phyloP scores from a whole-genome alignment of 2,113 vertebrate species.

The Polypterus bichir region DNA sequence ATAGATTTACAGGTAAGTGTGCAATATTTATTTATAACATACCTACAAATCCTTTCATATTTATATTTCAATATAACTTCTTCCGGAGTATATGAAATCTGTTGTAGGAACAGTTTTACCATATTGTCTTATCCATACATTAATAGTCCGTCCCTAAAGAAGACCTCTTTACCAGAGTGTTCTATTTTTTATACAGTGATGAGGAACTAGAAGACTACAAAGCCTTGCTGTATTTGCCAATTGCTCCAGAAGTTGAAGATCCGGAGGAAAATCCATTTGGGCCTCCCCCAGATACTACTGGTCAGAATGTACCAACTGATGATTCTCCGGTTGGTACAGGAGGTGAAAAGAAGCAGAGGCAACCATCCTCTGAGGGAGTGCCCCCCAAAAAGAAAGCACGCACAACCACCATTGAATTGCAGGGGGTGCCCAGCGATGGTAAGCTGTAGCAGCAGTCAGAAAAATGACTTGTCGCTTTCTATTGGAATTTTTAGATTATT shows the following conservation, averaged over 20 bases:
- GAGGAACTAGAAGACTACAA: slow-evolving; percentile 91
- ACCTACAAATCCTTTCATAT: too few species aligned
- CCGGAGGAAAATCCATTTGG: slow-evolving; percentile 95
- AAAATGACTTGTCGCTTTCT: too few species aligned
- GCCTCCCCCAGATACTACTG: slow-evolving; percentile 72
- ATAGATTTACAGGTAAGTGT: too few species aligned
- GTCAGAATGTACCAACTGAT: slow-evolving; percentile 52
- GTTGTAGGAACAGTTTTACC: too few species aligned
- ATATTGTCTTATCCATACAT: too few species aligned
- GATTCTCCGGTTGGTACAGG: slow-evolving; percentile 39
- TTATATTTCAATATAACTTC: too few species aligned
- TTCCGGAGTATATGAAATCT: too few species aligned
- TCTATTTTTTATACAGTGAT: slow-evolving; percentile 48
- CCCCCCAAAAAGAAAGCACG: slow-evolving; percentile 93
- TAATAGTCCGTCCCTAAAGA: too few species aligned
- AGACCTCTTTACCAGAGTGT: neutral
- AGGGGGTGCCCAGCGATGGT: slow-evolving; percentile 94
- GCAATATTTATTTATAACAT: too few species aligned
- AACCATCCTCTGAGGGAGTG: slow-evolving; percentile 71
- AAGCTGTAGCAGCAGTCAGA: slow-evolving; percentile 15
- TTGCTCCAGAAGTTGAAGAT: slow-evolving; percentile 93
- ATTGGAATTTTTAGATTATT: too few species aligned
- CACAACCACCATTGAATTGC: slow-evolving; percentile 90
- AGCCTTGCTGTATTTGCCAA: slow-evolving; percentile 88
- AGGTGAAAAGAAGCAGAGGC: slow-evolving; percentile 70